Base-by-base conservation (phyloP, 2,113 vertebrate genomes). In the Trachemys scripta region DNA sequence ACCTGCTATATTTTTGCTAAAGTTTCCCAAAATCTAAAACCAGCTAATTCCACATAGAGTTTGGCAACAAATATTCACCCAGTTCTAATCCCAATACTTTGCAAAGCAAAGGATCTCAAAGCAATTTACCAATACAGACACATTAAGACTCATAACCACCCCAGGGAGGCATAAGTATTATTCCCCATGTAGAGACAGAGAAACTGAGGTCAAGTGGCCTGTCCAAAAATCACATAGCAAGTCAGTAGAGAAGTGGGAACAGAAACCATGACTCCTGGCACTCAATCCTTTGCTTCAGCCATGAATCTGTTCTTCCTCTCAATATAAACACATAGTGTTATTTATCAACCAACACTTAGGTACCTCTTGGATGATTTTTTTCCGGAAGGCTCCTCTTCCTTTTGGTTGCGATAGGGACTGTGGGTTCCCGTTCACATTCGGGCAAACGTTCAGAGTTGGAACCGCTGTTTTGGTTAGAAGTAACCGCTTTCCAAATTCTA, bases 401-500 rank as follows among this genome's bases (percentile, higher is more conserved):
- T 42, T 75, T 24, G 20, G 69, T 24, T 75, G n/a, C 10, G 38
- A 42, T 42, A 10, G 69, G 35, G 69, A 75, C 69, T 19, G 38
- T 42, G 20, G 19, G n/a, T 24, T 75, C 69, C n/a, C 10, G 20
- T 75, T 35, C 69, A 11, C 9, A 17, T 17, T 42, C 3, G 20
- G 69, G 38, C 35, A 75, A 20, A 75, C 69, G 20, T 75, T 75
- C 86, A 82, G 38, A 42, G 87, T 54, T 78, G 54, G 85, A 72
- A 79, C 75, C 2, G 83, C 38, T 45, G 75, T 76, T 29, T 65
- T 84, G 76, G 51, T 13, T 10, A 89, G 69, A 51, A 56, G 57
- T 80, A 56, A 90, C 62, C 62, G 45, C 92, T 72, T 80, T n/a
- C 85, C 88, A 59, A 94, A 88, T 53, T 42, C 47, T 80, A 92